These are phyloP conservation scores for Bellardia bayeri DNA, from an alignment of 2,888 invertebrate genomes.

Conservation along the genomic window DNA sequence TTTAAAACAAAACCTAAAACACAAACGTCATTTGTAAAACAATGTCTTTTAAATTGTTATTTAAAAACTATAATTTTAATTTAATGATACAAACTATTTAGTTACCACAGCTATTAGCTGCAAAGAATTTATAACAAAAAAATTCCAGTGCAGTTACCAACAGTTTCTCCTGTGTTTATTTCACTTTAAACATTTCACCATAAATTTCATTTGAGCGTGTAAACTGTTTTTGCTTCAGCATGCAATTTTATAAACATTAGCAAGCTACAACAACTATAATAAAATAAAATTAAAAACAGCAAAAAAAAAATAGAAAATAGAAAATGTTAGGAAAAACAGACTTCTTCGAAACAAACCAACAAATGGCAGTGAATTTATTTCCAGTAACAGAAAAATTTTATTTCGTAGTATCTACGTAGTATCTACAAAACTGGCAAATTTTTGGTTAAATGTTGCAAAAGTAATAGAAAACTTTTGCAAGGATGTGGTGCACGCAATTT, in stretches of 20 bases:
- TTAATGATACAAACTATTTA: constrained; percentile 24
- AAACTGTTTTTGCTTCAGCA: constrained; percentile 44
- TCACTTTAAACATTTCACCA: not conserved
- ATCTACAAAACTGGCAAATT: not conserved
- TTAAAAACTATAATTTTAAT: constrained; percentile 9
- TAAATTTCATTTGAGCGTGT: constrained; percentile 51
- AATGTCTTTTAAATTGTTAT: not conserved
- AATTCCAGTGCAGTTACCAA: not conserved
- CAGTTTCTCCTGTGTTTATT: not conserved
- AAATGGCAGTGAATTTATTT: constrained; percentile 19
- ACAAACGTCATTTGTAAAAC: not conserved
- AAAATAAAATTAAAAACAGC: not conserved
- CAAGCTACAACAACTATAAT: not conserved
- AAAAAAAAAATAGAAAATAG: not conserved
- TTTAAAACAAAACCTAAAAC: no score
- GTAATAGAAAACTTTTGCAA: not conserved
- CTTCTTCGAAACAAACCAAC: not conserved
- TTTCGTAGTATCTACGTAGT: not conserved
- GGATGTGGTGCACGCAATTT: constrained; percentile 29
- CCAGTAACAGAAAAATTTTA: not conserved
- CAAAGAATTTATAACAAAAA: not conserved
- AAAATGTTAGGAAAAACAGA: not conserved
- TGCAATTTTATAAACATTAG: constrained; percentile 41
- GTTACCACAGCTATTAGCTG: constrained; percentile 14
- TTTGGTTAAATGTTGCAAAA: constrained; percentile 10